Evolutionary conservation across 2,113 vertebrate genomes (phyloP).

Genomic region (Anser cygnoides): DNA sequence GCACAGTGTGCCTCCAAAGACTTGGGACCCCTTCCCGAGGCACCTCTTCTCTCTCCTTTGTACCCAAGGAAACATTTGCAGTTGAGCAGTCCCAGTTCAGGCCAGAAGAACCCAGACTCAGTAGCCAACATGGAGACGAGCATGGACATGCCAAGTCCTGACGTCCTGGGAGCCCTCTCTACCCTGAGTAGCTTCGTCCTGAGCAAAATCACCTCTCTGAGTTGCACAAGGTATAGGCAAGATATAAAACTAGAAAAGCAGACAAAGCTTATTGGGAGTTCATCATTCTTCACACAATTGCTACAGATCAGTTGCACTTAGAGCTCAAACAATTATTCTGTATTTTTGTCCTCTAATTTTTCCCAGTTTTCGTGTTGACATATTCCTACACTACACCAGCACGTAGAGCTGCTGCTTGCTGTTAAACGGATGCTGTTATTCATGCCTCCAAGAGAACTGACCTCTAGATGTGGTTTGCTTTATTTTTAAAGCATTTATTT

Average conservation of each 20-base stretch:
- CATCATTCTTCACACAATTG: neutral
- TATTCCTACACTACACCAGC: neutral
- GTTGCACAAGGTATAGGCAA: neutral
- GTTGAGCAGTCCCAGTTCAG: neutral
- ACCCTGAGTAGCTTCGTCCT: neutral
- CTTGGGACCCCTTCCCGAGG: neutral
- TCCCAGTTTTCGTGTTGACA: neutral
- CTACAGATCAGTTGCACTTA: neutral
- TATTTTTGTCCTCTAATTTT: neutral
- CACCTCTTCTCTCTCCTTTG: neutral
- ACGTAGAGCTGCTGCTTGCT: neutral
- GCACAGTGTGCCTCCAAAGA: neutral
- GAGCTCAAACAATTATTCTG: neutral
- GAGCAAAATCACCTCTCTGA: neutral
- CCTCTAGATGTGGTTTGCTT: neutral
- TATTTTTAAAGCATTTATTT: slow-evolving; percentile 2
- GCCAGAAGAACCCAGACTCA: neutral
- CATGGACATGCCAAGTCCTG: neutral
- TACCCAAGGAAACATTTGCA: neutral
- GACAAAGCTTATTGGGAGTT: neutral
- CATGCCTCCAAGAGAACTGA: neutral
- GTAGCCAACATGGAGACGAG: neutral
- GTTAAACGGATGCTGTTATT: slow-evolving; percentile 27
- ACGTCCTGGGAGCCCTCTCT: neutral
- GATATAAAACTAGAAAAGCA: neutral